Evolutionary conservation across 2,888 invertebrate species (phyloP), one percentile per base, ranked within the genome.

Genomic region (Abrostola tripartita): DNA sequence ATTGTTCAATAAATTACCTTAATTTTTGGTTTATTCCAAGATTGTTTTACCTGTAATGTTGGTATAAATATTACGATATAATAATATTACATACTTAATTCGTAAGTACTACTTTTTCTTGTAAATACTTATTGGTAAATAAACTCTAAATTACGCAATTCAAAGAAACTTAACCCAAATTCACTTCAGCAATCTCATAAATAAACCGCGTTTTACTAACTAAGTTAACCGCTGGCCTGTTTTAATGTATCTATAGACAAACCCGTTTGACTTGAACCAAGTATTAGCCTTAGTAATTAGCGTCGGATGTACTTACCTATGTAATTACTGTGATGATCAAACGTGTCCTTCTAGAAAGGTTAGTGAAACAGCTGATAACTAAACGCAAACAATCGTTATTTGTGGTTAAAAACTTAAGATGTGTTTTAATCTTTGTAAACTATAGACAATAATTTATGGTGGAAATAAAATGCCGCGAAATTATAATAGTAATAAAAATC

Each of bases 81-180:
- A n/a, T n/a, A 24, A 24, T 24, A 4, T 24, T 24, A 24, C 1
- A 24, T 24, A 4, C 24, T n/a, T n/a, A n/a, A 24, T 24, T 2
- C 24, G 1, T 24, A 24, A 24, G 4, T 24, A 24, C 24, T 24
- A 24, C 24, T 2, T 24, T 24, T 2, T 24, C 24, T n/a, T 24
- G 24, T 24, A 40, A 9, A n/a, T n/a, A n/a, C n/a, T 40, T 40
- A 40, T 9, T 10, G 7, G 40, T 12, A n/a, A 44, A 7, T 44
- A 12, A 5, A 35, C 35, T 11, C 11, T 35, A 49, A 35, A 2
- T 35, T 35, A 24, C 11, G 8, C 6, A 49, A 49, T 9, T 24
- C n/a, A 42, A 44, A 12, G 37, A 38, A 63, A 64, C 12, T 10
- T 72, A 70, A 74, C 71, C 71, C 47, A 50, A 74, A 64, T 69